These are phyloP conservation scores for Girardia tigrina DNA, from an alignment of 2,888 invertebrate species.

Conservation along the genomic window DNA sequence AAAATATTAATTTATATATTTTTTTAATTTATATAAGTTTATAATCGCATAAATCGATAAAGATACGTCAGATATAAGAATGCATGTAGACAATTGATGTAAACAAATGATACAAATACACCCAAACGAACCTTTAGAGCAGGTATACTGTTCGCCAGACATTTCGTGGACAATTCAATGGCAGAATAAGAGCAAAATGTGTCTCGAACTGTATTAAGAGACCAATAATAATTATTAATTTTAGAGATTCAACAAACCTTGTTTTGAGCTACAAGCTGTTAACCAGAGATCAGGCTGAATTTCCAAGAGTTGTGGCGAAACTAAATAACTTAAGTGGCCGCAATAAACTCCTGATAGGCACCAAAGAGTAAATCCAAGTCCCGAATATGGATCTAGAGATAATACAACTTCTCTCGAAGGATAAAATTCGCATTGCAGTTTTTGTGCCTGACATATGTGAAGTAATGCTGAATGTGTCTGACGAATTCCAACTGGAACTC, in stretches of 20 bases:
- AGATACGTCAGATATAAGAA: too few species aligned
- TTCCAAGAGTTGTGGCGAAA: slow-evolving; percentile 94
- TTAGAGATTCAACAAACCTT: slow-evolving; percentile 41
- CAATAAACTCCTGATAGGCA: slow-evolving; percentile 78
- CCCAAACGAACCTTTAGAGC: slow-evolving; percentile 60
- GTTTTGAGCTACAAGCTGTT: slow-evolving; percentile 49
- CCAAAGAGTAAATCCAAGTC: slow-evolving; percentile 92
- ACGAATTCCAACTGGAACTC: slow-evolving; percentile 38
- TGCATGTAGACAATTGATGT: too few species aligned
- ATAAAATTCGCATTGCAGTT: slow-evolving; percentile 92
- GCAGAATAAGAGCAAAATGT: slow-evolving; percentile 95
- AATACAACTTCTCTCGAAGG: slow-evolving; percentile 92
- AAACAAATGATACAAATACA: too few species aligned
- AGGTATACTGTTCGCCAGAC: slow-evolving; percentile 80
- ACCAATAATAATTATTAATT: not conserved
- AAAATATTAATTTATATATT: too few species aligned
- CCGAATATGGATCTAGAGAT: slow-evolving; percentile 94
- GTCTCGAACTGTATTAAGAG: slow-evolving; percentile 63
- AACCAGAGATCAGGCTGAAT: slow-evolving; percentile 64
- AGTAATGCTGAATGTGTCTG: slow-evolving; percentile 87
- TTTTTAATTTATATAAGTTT: too few species aligned
- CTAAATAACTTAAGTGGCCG: slow-evolving; percentile 93
- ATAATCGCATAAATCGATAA: too few species aligned
- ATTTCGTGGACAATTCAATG: slow-evolving; percentile 94
- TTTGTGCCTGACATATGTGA: slow-evolving; percentile 78